phyloP scores from a whole-genome alignment of 1,140 invertebrate genomes.

The Tenebrio molitor region DNA sequence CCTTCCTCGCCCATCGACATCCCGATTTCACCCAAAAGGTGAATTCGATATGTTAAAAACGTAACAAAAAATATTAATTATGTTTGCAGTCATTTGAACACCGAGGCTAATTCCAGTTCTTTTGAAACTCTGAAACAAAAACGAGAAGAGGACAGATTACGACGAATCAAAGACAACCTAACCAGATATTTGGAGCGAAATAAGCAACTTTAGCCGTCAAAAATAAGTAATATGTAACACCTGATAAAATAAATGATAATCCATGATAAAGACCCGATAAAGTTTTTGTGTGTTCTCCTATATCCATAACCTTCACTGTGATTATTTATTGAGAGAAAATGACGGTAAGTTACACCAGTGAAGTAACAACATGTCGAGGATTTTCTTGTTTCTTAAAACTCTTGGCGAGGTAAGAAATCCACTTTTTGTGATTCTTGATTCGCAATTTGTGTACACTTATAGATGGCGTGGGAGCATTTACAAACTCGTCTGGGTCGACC shows the following conservation, averaged over 20 bases:
- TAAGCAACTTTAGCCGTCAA: conserved; percentile 52
- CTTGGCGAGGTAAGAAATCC: conserved; percentile 50
- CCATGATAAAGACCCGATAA: conserved; percentile 22
- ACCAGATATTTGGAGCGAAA: conserved; percentile 40
- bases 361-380: conserved; percentile 51
- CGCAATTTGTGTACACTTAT: conserved; percentile 62
- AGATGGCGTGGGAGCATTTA: conserved; percentile 83
- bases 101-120: not conserved
- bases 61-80: not conserved
- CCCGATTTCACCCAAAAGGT: conserved; percentile 55
- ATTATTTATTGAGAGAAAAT: conserved; percentile 40
- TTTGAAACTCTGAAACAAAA: conserved; percentile 2
- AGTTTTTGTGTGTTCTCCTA: conserved; percentile 58
- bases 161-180: not conserved
- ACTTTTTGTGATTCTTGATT: not conserved
- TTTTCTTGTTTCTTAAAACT: conserved; percentile 54
- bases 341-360: conserved; percentile 56
- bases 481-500: conserved; percentile 80
- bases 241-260: no score
- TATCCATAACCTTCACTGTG: not conserved
- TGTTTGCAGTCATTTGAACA: no score
- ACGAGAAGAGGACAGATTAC: conserved; percentile 10
- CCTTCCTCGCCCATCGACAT: conserved; percentile 67
- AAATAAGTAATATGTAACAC: not conserved
- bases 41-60: conserved; percentile 40